Conservation (phyloP, 2,888 invertebrate genomes). For the Hipparchia semele region DNA sequence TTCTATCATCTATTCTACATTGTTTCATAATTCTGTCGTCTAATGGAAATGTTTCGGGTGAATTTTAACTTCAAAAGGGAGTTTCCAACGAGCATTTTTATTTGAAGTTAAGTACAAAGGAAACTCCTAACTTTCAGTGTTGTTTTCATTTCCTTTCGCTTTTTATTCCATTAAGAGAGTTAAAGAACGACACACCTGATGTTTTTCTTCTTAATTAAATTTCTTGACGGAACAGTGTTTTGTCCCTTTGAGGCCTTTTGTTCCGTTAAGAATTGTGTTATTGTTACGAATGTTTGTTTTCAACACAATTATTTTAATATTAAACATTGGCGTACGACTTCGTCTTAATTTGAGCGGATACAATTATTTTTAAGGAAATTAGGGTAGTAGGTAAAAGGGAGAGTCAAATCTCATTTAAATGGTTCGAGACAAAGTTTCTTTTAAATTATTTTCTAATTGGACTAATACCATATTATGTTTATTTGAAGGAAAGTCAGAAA, state of each 20-base stretch:
- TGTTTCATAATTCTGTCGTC: too few species aligned
- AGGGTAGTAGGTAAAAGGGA: neutral
- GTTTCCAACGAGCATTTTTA: neutral
- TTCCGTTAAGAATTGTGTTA: constrained; percentile 25
- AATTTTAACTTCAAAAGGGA: neutral
- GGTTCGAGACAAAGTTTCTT: too few species aligned
- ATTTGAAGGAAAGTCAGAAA: too few species aligned
- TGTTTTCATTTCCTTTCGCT: constrained; percentile 14
- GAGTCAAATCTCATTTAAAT: too few species aligned
- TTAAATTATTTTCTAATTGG: too few species aligned
- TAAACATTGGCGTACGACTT: neutral
- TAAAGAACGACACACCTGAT: constrained; percentile 31
- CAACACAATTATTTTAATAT: constrained; percentile 13
- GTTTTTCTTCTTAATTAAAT: constrained; percentile 40
- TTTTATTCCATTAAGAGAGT: constrained; percentile 22
- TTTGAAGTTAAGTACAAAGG: constrained; percentile 9
- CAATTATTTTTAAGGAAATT: neutral
- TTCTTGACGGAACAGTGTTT: constrained; percentile 16
- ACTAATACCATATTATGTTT: too few species aligned
- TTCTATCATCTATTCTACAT: too few species aligned
- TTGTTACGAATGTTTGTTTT: constrained; percentile 17
- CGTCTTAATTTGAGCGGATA: neutral
- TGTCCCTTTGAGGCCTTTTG: constrained; percentile 29
- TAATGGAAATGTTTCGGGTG: neutral
- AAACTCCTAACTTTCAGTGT: neutral